These are phyloP conservation scores for Orius insidiosus DNA, from an alignment of 1,140 invertebrate genomes.

Conservation along the genomic window DNA sequence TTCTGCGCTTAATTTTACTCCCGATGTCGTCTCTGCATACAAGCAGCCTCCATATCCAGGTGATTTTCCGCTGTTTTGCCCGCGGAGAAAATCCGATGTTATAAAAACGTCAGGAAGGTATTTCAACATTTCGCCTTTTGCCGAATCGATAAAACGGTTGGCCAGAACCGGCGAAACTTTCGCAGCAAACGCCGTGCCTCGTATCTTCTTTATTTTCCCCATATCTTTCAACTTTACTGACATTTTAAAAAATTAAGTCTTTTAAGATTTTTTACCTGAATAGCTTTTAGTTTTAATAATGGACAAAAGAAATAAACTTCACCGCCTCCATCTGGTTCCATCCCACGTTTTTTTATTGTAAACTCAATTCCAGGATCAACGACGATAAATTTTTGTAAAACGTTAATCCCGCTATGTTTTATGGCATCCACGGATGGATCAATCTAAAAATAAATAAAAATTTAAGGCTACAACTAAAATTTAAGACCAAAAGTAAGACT, in stretches of 20 bases:
- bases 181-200: conserved; percentile 74
- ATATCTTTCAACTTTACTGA: conserved; percentile 46
- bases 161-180: conserved; percentile 79
- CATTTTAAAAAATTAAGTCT: no score
- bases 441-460: conserved; percentile 25
- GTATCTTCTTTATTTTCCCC: conserved; percentile 86
- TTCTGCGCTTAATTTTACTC: conserved; percentile 57
- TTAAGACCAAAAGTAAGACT: background rate
- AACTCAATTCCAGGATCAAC: conserved; percentile 78
- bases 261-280: no score
- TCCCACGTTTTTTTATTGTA: conserved; percentile 69
- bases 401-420: conserved; percentile 56
- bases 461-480: background rate
- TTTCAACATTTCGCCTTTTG: conserved; percentile 78
- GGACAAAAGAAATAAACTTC: conserved; percentile 81
- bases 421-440: conserved; percentile 73
- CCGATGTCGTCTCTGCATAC: conserved; percentile 81
- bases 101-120: conserved; percentile 93
- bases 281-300: conserved; percentile 42
- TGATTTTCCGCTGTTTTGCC: conserved; percentile 69
- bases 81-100: conserved; percentile 77
- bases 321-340: conserved; percentile 73
- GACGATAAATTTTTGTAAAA: conserved; percentile 68
- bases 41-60: conserved; percentile 81
- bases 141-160: conserved; percentile 80